These are phyloP conservation scores for Drosophila funebris DNA, from an alignment of 1,140 invertebrate species.

Conservation along the genomic window DNA sequence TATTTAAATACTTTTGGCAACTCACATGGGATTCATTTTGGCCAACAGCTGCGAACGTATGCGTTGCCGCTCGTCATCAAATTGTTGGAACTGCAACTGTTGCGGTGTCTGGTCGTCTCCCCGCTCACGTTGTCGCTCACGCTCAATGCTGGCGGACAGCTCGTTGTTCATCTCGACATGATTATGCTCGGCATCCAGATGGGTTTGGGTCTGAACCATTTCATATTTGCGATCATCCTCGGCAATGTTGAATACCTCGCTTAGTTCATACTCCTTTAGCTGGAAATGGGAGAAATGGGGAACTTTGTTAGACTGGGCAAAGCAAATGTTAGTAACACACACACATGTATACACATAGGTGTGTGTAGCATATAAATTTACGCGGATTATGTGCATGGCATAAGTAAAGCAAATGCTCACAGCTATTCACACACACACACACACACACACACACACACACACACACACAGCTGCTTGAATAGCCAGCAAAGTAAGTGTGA, in stretches of 20 bases:
- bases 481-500: background rate
- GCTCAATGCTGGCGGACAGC: conserved; percentile 90
- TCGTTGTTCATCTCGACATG: conserved; percentile 87
- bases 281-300: conserved; percentile 83
- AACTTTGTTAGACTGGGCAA: background rate
- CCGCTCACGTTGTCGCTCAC: conserved; percentile 85
- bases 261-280: conserved; percentile 93
- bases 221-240: conserved; percentile 92
- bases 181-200: conserved; percentile 87
- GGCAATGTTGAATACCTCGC: conserved; percentile 91
- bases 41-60: conserved; percentile 77
- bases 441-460: conserved; percentile 1
- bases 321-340: conserved; percentile 51
- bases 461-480: background rate
- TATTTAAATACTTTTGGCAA: conserved; percentile 14
- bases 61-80: conserved; percentile 69
- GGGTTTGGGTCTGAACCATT: conserved; percentile 87
- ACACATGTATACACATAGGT: background rate
- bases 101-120: conserved; percentile 83
- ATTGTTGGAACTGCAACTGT: conserved; percentile 52
- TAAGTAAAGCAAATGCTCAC: conserved; percentile 47
- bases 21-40: conserved; percentile 83
- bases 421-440: conserved; percentile 5
- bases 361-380: conserved; percentile 79
- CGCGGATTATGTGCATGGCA: conserved; percentile 76